Base-by-base conservation (phyloP, 2,888 invertebrate genomes). In the Cryptocephalus moraei region DNA sequence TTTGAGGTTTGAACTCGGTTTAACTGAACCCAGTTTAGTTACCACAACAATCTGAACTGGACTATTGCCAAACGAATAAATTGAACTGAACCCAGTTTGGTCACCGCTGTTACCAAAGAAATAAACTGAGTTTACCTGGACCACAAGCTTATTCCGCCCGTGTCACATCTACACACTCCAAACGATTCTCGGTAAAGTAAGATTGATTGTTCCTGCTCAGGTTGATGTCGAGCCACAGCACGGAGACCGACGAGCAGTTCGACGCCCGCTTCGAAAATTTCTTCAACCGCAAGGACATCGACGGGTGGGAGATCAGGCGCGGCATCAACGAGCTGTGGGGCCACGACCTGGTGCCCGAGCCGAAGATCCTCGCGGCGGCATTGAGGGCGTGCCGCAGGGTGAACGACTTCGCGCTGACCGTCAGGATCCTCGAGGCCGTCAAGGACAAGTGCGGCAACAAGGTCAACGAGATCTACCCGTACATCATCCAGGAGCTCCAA, bases 281-380 rank as follows among this genome's bases (percentile, higher is more conserved):
- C 72, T 92, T 95, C 76, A 87, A 82, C 69, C 82, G 89, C 50
- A 74, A 79, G 51, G 89, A 92, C 62, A 90, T 95, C 67, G 94
- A 94, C 71, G 86, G 87, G 45, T 96, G 95, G 96, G 92, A 94
- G 74, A 76, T 92, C 60, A 85, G 95, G 50, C 89, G 91, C 68
- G 92, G 83, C 4, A 87, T 93, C 84, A 91, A 87, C 62, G 91
- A 91, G 67, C 73, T 93, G 55, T 80, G 81, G 62, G 91, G 88
- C 57, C 85, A 89, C 82, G 96, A 97, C 76, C 73, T 90, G 64
- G 82, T 97, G 8, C 94, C 96, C 0, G 94, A 94, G 67, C 94
- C 96, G 52, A 82, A 77, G 68, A 88, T 96, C 58, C 81, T 96
- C 56, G 79, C 78, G 59, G 88, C 94, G 44, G 91, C 87, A 1